Evolutionary conservation across 92 coral and sea anemone species (phyloP).

Genomic region (Palythoa grandiflora): DNA sequence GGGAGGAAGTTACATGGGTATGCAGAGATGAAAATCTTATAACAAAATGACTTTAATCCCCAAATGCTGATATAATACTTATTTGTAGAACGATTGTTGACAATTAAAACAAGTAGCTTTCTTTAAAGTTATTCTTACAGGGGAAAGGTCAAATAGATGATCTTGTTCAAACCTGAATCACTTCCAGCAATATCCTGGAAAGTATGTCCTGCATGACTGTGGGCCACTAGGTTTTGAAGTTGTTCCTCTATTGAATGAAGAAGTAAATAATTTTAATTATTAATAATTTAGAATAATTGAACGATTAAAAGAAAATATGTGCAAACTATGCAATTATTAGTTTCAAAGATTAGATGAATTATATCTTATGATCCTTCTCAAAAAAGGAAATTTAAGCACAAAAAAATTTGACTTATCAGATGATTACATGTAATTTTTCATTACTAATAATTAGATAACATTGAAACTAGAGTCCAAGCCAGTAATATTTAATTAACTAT

Average conservation of each 20-base stretch:
- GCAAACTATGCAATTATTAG: not conserved
- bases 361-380: no score
- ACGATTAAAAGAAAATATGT: not conserved
- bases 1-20: not conserved
- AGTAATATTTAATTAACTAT: no score
- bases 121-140: not conserved
- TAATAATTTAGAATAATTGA: not conserved
- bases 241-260: not conserved
- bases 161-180: not conserved
- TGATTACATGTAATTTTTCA: no score
- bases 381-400: no score
- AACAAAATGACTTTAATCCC: not conserved
- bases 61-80: not conserved
- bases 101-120: not conserved
- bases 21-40: not conserved
- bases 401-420: no score
- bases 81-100: not conserved
- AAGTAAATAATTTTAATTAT: not conserved
- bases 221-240: not conserved
- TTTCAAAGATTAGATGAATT: not conserved
- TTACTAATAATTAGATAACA: no score
- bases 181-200: conserved; percentile 6
- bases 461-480: no score
- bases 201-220: not conserved
- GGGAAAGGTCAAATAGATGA: not conserved